Conservation (phyloP, 2,888 invertebrate genomes). For the Bellardia bayeri region DNA sequence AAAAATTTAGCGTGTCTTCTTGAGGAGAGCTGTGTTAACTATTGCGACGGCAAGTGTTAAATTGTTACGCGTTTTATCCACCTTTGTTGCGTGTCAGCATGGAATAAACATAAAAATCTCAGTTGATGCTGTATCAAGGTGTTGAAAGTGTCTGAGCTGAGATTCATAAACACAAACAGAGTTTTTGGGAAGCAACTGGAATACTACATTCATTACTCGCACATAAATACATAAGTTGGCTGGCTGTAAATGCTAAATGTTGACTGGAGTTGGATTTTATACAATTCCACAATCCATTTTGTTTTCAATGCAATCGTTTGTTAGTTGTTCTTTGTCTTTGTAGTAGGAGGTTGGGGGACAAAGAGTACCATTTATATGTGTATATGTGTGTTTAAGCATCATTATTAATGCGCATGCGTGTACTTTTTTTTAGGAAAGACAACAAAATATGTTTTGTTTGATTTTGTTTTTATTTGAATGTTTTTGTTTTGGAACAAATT, state of each 20-base stretch:
- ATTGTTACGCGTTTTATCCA: constrained; percentile 67
- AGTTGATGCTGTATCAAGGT: constrained; percentile 73
- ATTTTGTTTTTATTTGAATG: constrained; percentile 4
- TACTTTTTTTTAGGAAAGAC: constrained; percentile 57
- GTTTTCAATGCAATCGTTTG: constrained; percentile 38
- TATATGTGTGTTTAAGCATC: constrained; percentile 28
- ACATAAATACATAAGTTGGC: background rate
- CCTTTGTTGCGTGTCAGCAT: constrained; percentile 73
- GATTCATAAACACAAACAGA: constrained; percentile 64
- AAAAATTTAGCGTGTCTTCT: constrained; percentile 65
- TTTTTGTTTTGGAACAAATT: background rate
- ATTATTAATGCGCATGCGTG: constrained; percentile 65
- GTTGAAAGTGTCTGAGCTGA: constrained; percentile 71
- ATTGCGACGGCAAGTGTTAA: constrained; percentile 56
- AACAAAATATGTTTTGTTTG: constrained; percentile 49
- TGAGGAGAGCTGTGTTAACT: constrained; percentile 69
- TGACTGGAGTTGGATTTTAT: constrained; percentile 55
- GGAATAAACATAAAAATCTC: constrained; percentile 73
- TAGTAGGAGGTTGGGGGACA: constrained; percentile 15
- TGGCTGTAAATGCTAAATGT: constrained; percentile 25
- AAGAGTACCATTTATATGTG: background rate
- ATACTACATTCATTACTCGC: constrained; percentile 16
- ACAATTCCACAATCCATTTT: constrained; percentile 65
- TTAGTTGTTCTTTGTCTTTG: constrained; percentile 2
- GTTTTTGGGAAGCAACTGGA: constrained; percentile 50